Evolutionary conservation across 2,888 invertebrate species (phyloP).

Genomic region (Pyrrhia umbra): DNA sequence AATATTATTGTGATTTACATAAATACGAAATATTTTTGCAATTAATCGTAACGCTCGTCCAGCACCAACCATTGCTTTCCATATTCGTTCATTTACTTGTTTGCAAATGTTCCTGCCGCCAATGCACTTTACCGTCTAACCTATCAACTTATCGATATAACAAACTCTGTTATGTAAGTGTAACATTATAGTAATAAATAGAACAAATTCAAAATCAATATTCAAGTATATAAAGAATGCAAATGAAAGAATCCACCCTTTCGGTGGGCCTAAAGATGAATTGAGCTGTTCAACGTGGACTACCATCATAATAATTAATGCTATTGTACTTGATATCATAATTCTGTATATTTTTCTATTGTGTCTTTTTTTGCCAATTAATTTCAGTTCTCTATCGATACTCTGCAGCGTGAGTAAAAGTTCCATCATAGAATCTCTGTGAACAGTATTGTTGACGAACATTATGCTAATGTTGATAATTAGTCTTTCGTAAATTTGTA

Average conservation of each 20-base stretch:
- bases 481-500: background rate
- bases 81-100: conserved; percentile 1
- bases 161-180: background rate
- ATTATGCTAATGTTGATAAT: background rate
- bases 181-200: conserved; percentile 4
- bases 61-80: background rate
- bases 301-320: background rate
- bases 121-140: background rate
- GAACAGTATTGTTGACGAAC: conserved; percentile 4
- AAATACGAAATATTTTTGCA: conserved; percentile 1
- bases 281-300: background rate
- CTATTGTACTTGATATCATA: background rate
- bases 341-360: conserved; percentile 6
- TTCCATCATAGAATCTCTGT: conserved; percentile 5
- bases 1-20: background rate
- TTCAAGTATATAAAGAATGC: background rate
- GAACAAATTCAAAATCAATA: background rate
- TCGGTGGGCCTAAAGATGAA: background rate
- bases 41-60: background rate
- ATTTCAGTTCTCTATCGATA: conserved; percentile 11
- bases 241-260: background rate
- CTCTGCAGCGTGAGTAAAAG: background rate
- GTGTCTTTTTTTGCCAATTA: conserved; percentile 12
- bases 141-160: conserved; percentile 8
- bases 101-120: background rate